Percentiles rank a stretch among this genome's conserved stretches.
Evolutionary conservation across 2,797 vertebrate genomes (phyloP).

Genomic region (Sphenopsis melanotis): DNA sequence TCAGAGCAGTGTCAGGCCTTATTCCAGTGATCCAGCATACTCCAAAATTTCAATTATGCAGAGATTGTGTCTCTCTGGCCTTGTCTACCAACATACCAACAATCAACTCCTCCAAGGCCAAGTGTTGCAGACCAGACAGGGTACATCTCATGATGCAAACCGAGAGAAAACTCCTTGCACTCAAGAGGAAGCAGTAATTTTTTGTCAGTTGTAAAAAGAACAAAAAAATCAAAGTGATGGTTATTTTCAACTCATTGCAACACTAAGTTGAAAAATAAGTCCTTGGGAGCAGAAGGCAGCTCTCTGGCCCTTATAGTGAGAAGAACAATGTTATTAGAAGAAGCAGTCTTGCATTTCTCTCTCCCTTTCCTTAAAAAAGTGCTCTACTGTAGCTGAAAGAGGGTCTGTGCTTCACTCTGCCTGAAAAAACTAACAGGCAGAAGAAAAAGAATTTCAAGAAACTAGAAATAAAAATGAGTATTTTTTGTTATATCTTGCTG

Average conservation of each 20-base stretch:
- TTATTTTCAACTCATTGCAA: not conserved
- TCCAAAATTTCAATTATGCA: not conserved
- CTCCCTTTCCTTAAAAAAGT: not conserved
- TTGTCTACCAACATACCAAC: not conserved
- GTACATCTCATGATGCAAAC: not conserved
- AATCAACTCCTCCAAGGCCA: not conserved
- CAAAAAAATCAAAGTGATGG: not conserved
- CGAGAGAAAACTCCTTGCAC: not conserved
- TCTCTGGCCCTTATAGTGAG: not conserved
- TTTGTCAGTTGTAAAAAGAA: not conserved
- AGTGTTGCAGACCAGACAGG: not conserved
- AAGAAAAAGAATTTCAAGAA: not conserved
- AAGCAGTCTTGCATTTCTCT: not conserved
- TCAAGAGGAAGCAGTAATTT: not conserved
- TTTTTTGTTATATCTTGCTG: conserved; percentile 9
- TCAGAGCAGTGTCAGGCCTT: not conserved
- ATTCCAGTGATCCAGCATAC: not conserved
- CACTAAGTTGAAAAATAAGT: not conserved
- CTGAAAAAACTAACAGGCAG: not conserved
- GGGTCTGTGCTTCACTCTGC: not conserved
- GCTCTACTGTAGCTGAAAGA: not conserved
- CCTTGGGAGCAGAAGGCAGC: not conserved
- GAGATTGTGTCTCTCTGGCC: not conserved
- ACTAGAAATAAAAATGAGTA: not conserved
- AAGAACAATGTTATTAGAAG: not conserved